These are phyloP conservation scores for Ganaspis brasiliensis DNA, from an alignment of 2,888 invertebrate genomes.

Conservation along the genomic window DNA sequence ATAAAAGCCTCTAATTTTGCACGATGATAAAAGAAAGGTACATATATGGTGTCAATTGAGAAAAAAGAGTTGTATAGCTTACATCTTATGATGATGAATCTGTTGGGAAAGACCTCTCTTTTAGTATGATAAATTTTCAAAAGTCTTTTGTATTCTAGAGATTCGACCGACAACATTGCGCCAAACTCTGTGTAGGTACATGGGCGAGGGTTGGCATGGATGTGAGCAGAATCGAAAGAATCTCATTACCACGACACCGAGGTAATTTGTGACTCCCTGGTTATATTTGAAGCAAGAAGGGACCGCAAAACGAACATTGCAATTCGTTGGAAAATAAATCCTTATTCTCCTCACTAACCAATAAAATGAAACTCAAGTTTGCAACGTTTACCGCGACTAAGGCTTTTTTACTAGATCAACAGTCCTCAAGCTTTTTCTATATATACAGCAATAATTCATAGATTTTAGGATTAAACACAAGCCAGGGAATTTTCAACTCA, in stretches of 20 bases:
- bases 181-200: slow-evolving; percentile 7
- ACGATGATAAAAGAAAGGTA: too few relatives aligned
- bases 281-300: not conserved
- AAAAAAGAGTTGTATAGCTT: not conserved
- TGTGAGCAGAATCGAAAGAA: slow-evolving; percentile 16
- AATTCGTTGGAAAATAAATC: slow-evolving; percentile 18
- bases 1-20: too few relatives aligned
- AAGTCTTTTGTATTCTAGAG: not conserved
- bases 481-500: too few relatives aligned
- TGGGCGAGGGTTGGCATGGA: slow-evolving; percentile 1
- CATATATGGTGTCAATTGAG: not conserved
- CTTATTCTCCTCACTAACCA: slow-evolving; percentile 8
- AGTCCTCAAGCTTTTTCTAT: too few relatives aligned
- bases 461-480: too few relatives aligned
- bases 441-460: too few relatives aligned
- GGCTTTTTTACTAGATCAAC: too few relatives aligned
- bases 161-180: not conserved
- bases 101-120: not conserved
- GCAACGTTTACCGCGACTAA: too few relatives aligned
- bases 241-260: slow-evolving; percentile 26
- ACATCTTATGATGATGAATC: not conserved
- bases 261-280: slow-evolving; percentile 27
- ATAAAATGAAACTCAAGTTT: not conserved
- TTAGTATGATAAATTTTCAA: not conserved
- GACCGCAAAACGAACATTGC: not conserved